These are phyloP conservation scores for Cinclus cinclus DNA, from an alignment of 2,113 vertebrate genomes.

Conservation along the genomic window DNA sequence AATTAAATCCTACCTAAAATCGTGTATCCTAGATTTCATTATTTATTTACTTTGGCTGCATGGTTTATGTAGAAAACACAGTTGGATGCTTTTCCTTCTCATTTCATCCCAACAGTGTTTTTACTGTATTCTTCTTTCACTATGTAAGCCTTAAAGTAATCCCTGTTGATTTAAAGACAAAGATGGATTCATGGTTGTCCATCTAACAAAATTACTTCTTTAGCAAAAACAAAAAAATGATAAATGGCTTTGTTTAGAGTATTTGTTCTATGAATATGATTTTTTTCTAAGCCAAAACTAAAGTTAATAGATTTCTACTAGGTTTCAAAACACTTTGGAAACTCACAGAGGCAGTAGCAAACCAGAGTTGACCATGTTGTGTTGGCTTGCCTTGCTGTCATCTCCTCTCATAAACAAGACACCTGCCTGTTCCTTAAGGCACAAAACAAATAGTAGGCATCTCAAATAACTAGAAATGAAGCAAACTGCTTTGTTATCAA, in stretches of 20 bases:
- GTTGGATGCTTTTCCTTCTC: background rate
- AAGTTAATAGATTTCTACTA: background rate
- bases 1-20: conserved; percentile 25
- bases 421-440: background rate
- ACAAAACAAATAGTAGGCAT: background rate
- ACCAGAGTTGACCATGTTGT: background rate
- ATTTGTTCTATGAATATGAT: background rate
- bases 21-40: background rate
- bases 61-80: conserved; percentile 26
- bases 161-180: conserved; percentile 22
- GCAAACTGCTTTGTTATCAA: background rate
- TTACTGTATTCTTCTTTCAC: background rate
- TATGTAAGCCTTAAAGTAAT: background rate
- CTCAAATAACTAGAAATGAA: background rate
- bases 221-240: background rate
- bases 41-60: conserved; percentile 26
- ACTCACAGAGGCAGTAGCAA: background rate
- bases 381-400: background rate
- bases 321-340: background rate
- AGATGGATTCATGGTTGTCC: background rate
- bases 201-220: background rate
- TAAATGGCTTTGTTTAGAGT: background rate
- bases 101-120: background rate
- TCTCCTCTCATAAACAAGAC: background rate
- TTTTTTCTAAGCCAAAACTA: background rate